These are phyloP conservation scores for Pachliopta kotzebuea DNA, from an alignment of 2,888 invertebrate species.

Conservation along the genomic window DNA sequence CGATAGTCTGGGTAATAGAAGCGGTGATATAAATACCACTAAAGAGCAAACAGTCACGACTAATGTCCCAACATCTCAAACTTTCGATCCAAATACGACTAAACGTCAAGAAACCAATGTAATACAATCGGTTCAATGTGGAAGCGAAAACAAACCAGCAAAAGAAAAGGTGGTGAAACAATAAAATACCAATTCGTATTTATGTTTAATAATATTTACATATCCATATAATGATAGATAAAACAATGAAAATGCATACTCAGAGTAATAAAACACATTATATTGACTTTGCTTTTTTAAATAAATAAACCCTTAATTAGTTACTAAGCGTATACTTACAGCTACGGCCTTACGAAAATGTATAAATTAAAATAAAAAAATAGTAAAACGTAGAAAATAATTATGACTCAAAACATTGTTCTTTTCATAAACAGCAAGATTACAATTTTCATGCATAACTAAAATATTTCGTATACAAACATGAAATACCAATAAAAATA, in stretches of 20 bases:
- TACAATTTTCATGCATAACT: background rate
- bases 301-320: constrained; percentile 71
- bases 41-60: background rate
- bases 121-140: constrained; percentile 5
- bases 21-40: constrained; percentile 1
- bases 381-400: constrained; percentile 59
- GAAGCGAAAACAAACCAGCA: background rate
- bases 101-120: background rate
- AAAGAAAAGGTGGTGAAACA: background rate
- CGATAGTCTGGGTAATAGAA: constrained; percentile 13
- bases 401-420: constrained; percentile 40
- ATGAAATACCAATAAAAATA: background rate
- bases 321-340: constrained; percentile 72
- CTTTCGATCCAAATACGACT: background rate
- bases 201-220: constrained; percentile 22
- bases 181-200: constrained; percentile 4
- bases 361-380: constrained; percentile 50
- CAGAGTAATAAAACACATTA: constrained; percentile 72
- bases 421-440: constrained; percentile 35
- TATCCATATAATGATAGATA: constrained; percentile 13
- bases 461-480: background rate
- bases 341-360: constrained; percentile 52
- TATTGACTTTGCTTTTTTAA: constrained; percentile 73
- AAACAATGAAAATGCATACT: constrained; percentile 45
- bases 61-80: background rate